Percentiles rank a stretch among this genome's conserved stretches.
Evolutionary conservation across 2,797 vertebrate species (phyloP).

Genomic region (Cuniculus paca): DNA sequence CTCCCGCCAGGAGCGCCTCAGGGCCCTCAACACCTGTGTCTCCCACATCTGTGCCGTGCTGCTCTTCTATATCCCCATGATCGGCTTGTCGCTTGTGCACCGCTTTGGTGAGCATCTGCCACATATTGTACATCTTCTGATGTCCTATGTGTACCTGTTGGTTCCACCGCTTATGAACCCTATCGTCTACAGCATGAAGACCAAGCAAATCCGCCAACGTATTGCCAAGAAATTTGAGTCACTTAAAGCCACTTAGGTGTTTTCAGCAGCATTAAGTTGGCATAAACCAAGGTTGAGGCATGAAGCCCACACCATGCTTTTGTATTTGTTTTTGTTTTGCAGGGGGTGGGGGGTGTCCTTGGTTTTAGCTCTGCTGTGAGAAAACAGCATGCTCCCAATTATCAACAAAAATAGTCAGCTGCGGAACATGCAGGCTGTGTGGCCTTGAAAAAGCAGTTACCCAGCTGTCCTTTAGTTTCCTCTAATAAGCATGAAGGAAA

Average conservation of each 20-base stretch:
- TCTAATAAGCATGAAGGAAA: background rate
- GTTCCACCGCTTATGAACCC: conserved; percentile 81
- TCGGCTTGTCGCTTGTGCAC: conserved; percentile 80
- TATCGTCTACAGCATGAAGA: conserved; percentile 82
- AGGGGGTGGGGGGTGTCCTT: background rate
- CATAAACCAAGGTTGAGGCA: background rate
- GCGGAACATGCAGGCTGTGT: background rate
- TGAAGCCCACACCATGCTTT: background rate
- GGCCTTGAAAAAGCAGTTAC: background rate
- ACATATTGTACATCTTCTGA: conserved; percentile 73
- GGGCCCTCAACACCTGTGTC: conserved; percentile 79
- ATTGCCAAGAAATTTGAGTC: conserved; percentile 75
- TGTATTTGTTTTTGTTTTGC: background rate
- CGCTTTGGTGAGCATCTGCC: conserved; percentile 81
- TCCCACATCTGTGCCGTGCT: conserved; percentile 80
- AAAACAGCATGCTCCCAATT: background rate
- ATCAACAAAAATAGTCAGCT: background rate
- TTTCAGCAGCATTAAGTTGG: conserved; percentile 8
- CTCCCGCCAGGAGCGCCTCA: conserved; percentile 69
- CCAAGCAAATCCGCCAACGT: conserved; percentile 74
- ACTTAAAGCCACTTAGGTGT: background rate
- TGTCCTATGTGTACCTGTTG: conserved; percentile 82
- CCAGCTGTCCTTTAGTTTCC: background rate
- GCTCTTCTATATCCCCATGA: conserved; percentile 82
- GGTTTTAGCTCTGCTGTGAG: background rate